A percentile compares a stretch with the other conserved stretches of the same genome.
Conservation (phyloP, 2,797 vertebrate genomes). For the Monodelphis domestica region DNA sequence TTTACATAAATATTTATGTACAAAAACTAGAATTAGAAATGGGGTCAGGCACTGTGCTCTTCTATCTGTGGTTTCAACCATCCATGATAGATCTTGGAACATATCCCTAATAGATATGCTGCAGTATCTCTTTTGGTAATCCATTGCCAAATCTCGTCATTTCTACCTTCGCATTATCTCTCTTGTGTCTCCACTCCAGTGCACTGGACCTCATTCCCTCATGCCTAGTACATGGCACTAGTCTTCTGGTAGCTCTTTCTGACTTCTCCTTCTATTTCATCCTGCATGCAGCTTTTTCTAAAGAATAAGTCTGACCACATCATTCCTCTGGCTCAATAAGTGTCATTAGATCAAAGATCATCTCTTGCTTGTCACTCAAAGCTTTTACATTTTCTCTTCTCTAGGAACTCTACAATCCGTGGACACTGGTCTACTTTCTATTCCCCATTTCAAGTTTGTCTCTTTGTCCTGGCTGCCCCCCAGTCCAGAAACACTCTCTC, state of each 20-base stretch:
- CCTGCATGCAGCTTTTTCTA: background rate
- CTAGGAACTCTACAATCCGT: background rate
- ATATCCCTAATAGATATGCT: too few relatives aligned
- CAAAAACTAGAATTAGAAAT: too few relatives aligned
- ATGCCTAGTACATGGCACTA: slow-evolving; percentile 34
- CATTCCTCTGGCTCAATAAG: background rate
- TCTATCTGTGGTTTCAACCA: too few relatives aligned
- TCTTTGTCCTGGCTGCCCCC: background rate
- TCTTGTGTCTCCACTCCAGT: background rate
- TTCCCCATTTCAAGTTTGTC: background rate
- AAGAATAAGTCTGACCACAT: background rate
- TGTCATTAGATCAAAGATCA: background rate
- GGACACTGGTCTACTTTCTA: background rate
- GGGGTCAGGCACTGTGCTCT: too few relatives aligned
- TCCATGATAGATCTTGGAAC: too few relatives aligned
- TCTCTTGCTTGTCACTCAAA: background rate
- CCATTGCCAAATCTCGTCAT: background rate
- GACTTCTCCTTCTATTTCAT: background rate
- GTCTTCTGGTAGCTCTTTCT: background rate
- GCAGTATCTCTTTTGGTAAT: background rate
- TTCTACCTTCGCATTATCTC: background rate
- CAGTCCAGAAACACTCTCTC: background rate
- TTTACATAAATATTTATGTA: too few relatives aligned
- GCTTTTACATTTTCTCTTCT: background rate
- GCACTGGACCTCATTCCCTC: background rate